Evolutionary conservation across 2,797 vertebrate genomes (phyloP).

Genomic region (Peromyscus attwateri): DNA sequence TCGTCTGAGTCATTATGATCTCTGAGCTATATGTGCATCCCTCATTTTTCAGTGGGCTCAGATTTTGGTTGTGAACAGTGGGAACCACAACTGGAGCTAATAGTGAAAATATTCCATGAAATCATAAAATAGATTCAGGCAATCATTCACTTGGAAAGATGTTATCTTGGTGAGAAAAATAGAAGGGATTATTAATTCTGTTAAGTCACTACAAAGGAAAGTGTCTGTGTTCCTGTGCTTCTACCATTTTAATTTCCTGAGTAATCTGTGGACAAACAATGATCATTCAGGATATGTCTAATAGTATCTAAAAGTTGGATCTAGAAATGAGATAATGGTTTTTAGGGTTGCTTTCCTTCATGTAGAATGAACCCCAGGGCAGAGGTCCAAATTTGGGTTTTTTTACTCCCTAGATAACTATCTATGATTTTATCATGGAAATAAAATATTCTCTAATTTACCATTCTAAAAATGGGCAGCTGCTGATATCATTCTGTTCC

Average conservation of each 20-base stretch:
- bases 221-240: background rate
- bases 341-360: conserved; percentile 65
- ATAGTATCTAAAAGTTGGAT: conserved; percentile 76
- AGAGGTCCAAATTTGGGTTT: conserved; percentile 45
- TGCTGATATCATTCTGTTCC: background rate
- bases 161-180: background rate
- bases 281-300: conserved; percentile 66
- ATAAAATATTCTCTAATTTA: conserved; percentile 59
- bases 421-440: conserved; percentile 10
- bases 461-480: conserved; percentile 44
- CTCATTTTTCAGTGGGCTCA: background rate
- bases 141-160: background rate
- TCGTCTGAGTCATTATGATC: background rate
- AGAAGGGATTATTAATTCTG: background rate
- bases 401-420: conserved; percentile 11
- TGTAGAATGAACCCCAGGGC: conserved; percentile 50
- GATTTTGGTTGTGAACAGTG: background rate
- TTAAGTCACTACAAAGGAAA: background rate
- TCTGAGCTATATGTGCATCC: background rate
- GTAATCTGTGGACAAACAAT: conserved; percentile 74
- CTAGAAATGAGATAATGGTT: conserved; percentile 34
- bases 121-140: background rate
- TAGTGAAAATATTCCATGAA: conserved; percentile 15
- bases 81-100: background rate
- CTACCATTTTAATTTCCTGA: conserved; percentile 73